Base-by-base conservation (phyloP, 2,797 vertebrate species). In the Sebastiscus tertius region DNA sequence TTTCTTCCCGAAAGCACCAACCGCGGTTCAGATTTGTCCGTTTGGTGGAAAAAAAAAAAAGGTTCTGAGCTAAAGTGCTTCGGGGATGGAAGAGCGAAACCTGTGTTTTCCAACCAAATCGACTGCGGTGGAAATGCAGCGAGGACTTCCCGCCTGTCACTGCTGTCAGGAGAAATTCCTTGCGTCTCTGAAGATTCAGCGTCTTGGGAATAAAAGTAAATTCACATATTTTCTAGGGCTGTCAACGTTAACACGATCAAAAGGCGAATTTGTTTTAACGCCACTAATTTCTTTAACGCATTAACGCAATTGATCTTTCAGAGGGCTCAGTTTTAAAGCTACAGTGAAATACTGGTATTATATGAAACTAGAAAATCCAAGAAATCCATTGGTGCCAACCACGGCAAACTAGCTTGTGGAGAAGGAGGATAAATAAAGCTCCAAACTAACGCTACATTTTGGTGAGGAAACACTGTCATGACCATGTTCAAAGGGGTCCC, bases 81-180 rank as follows among this genome's bases (percentile, higher is more conserved):
- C 27, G 5, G 84, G 83, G 87, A 80, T 75, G 75, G 26, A 75
- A 33, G 75, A 59, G 62, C 82, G 66, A 80, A 81, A 76, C 75
- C 34, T 60, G 39, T 34, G 54, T 88, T 91, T 82, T 77, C 68
- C 65, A 52, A 85, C 39, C 78, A 80, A 81, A 88, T 78, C 20
- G 52, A 78, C 66, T 65, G 79, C 42, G 83, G 69, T 73, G 75
- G 65, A 84, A 79, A 87, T 64, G 76, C 74, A 69, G 66, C 46
- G 46, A 90, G 74, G 85, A 90, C 83, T 78, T 82, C 56, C 75
- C 82, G 89, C 65, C 85, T 67, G 89, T 89, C 89, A 80, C 71
- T 16, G 80, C 82, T 83, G 83, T 88, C 86, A 86, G 42, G 82
- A 86, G 63, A 82, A 72, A 87, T 52, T 36, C 68, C 52, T 72